A percentile compares a stretch with the other conserved stretches of the same genome.
phyloP scores from a whole-genome alignment of 2,113 vertebrate genomes.

The Chascanopsetta lugubris region DNA sequence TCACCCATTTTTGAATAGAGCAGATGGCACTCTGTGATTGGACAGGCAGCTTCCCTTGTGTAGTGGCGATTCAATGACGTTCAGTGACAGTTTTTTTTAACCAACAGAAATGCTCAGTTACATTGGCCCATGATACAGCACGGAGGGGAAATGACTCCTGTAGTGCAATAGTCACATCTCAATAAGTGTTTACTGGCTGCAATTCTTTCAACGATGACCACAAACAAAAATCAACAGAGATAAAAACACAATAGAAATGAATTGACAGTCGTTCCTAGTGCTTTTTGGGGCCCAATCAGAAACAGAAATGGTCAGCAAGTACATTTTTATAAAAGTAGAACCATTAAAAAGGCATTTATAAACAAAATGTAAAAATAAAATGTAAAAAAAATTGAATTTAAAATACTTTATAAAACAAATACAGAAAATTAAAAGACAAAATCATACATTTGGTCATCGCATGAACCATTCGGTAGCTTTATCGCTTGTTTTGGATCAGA shows the following conservation, averaged over 20 bases:
- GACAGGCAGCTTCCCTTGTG: slow-evolving; percentile 25
- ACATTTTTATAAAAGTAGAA: slow-evolving; percentile 37
- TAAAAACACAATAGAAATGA: slow-evolving; percentile 14
- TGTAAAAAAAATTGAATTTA: slow-evolving; percentile 47
- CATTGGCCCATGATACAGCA: slow-evolving; percentile 3
- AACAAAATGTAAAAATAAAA: slow-evolving; percentile 51
- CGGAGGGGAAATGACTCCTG: slow-evolving; percentile 6
- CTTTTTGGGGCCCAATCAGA: slow-evolving; percentile 34
- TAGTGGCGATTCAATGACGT: slow-evolving; percentile 37
- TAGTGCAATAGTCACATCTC: slow-evolving; percentile 64
- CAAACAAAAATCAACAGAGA: slow-evolving; percentile 5
- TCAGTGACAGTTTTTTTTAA: slow-evolving; percentile 49
- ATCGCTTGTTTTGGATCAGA: slow-evolving; percentile 31
- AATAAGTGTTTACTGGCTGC: slow-evolving; percentile 34
- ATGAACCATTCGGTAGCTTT: slow-evolving; percentile 32
- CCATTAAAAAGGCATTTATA: slow-evolving; percentile 33
- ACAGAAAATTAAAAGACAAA: slow-evolving; percentile 39
- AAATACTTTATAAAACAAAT: slow-evolving; percentile 60
- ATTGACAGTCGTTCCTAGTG: slow-evolving; percentile 42
- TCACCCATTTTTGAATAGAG: slow-evolving; percentile 14
- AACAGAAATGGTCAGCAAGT: slow-evolving; percentile 23
- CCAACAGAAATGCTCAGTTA: slow-evolving; percentile 36
- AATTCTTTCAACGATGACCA: slow-evolving; percentile 21
- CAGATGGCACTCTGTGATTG: slow-evolving; percentile 2
- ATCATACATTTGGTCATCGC: slow-evolving; percentile 70